A percentile compares a stretch with the other conserved stretches of the same genome.
Evolutionary conservation across 2,797 vertebrate genomes (phyloP).

Genomic region (Pelochelys cantorii): DNA sequence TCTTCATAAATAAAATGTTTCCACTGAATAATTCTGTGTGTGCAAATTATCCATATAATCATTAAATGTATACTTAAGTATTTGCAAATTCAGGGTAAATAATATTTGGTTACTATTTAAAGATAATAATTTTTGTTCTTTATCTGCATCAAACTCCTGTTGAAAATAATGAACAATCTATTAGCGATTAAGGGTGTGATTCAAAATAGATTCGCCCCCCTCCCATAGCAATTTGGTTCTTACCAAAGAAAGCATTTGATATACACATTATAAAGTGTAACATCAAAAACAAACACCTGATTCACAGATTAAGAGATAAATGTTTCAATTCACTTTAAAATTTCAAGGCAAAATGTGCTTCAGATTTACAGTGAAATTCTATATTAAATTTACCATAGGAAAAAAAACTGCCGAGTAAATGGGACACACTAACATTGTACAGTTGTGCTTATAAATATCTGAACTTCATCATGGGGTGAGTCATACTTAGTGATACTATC

Average conservation of each 20-base stretch:
- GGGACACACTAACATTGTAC: not conserved
- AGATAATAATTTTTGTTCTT: not conserved
- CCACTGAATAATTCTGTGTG: not conserved
- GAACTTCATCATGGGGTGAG: not conserved
- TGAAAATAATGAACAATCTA: not conserved
- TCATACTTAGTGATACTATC: not conserved
- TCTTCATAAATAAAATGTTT: not conserved
- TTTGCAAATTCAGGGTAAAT: not conserved
- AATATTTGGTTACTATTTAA: not conserved
- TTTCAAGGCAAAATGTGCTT: conserved; percentile 51
- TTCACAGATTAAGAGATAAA: conserved; percentile 1
- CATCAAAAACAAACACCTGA: not conserved
- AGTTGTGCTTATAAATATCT: not conserved
- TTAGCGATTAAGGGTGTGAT: not conserved
- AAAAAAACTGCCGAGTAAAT: conserved; percentile 16
- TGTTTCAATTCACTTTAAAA: conserved; percentile 41
- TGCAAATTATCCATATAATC: not conserved
- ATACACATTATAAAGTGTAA: conserved; percentile 2
- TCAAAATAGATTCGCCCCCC: not conserved
- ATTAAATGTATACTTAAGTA: not conserved
- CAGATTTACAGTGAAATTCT: conserved; percentile 1
- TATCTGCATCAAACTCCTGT: not conserved
- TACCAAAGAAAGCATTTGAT: conserved; percentile 2
- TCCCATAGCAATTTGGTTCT: not conserved
- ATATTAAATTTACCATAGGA: conserved; percentile 56